Evolutionary conservation across 1,140 invertebrate genomes (phyloP).

Genomic region (Drosophila pallidifrons): DNA sequence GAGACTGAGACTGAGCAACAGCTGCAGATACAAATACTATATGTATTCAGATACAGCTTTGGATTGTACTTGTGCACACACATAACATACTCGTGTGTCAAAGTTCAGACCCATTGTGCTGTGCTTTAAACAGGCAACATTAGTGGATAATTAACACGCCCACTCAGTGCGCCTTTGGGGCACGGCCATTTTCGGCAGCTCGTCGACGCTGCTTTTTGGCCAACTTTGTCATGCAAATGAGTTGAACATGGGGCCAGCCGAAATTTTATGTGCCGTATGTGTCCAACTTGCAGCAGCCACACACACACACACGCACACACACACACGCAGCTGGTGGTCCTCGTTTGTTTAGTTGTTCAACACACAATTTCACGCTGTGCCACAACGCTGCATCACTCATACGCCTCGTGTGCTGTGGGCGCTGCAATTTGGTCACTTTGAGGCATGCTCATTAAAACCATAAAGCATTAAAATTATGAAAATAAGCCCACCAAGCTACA

Average conservation of each 20-base stretch:
- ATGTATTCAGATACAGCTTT: conserved; percentile 21
- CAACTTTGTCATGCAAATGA: conserved; percentile 82
- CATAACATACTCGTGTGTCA: conserved; percentile 57
- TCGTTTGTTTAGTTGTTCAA: conserved; percentile 41
- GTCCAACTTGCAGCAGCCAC: conserved; percentile 52
- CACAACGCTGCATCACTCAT: conserved; percentile 63
- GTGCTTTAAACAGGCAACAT: conserved; percentile 67
- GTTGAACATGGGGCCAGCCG: conserved; percentile 53
- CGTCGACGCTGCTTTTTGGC: conserved; percentile 61
- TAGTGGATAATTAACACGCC: conserved; percentile 82
- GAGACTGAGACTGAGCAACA: too few relatives aligned
- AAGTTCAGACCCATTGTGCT: conserved; percentile 51
- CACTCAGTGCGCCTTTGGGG: conserved; percentile 33
- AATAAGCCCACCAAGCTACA: conserved; percentile 37
- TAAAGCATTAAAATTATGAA: conserved; percentile 52
- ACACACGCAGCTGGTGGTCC: conserved; percentile 63
- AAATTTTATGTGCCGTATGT: conserved; percentile 65
- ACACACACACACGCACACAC: conserved; percentile 25
- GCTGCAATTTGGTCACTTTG: conserved; percentile 34
- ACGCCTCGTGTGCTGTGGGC: conserved; percentile 37
- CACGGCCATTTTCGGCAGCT: not conserved
- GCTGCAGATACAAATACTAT: too few relatives aligned
- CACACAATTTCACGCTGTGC: conserved; percentile 62
- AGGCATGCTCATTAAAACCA: conserved; percentile 33
- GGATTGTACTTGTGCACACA: conserved; percentile 12